Conservation (phyloP, 2,113 vertebrate genomes). For the Glareola pratincola region DNA sequence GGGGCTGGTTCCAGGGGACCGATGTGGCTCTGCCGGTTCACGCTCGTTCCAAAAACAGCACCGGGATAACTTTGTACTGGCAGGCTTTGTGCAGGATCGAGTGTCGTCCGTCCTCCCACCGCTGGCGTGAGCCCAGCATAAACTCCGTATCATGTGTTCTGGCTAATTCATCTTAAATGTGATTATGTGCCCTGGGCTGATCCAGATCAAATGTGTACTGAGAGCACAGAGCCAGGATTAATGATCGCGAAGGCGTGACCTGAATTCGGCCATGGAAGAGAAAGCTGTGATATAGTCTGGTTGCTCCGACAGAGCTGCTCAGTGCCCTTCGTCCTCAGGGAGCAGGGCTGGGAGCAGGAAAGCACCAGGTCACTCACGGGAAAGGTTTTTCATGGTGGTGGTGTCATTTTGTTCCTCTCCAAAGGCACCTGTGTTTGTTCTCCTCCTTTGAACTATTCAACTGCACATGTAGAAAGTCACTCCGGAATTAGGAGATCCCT, state of each 20-base stretch:
- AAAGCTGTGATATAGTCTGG: background rate
- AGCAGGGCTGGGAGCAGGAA: background rate
- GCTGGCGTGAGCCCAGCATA: constrained; percentile 27
- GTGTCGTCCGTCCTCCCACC: constrained; percentile 5
- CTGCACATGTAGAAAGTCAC: background rate
- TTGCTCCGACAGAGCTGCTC: background rate
- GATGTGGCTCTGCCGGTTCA: constrained; percentile 14
- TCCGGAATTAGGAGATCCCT: background rate
- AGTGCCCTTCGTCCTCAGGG: background rate
- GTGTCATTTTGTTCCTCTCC: background rate
- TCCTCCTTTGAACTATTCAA: background rate
- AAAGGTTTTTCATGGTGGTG: background rate
- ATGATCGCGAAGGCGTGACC: constrained; percentile 28
- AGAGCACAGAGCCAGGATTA: constrained; percentile 55
- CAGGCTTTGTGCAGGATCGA: background rate
- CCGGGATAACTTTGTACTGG: constrained; percentile 30
- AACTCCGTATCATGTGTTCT: constrained; percentile 54
- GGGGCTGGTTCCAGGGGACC: constrained; percentile 3
- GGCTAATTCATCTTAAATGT: constrained; percentile 68
- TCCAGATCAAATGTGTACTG: constrained; percentile 58
- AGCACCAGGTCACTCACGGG: background rate
- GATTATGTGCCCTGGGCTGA: constrained; percentile 57
- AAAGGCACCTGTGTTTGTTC: background rate
- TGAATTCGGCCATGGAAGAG: background rate
- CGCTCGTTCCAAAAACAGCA: background rate